A percentile compares a stretch with the other conserved stretches of the same genome.
phyloP scores from a whole-genome alignment of 2,888 invertebrate genomes.

The Itoplectis maculator region DNA sequence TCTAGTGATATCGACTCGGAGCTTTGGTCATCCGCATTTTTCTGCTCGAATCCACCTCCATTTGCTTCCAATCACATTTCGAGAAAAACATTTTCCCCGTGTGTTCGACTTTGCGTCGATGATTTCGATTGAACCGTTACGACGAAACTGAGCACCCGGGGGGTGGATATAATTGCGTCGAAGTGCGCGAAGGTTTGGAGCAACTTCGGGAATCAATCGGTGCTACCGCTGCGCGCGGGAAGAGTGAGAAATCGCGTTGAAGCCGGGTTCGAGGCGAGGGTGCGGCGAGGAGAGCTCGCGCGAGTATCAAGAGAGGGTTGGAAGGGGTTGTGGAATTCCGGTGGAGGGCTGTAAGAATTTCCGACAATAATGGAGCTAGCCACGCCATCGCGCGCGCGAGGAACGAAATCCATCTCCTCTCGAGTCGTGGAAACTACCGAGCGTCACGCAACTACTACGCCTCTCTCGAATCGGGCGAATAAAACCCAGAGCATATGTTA shows the following conservation, averaged over 20 bases:
- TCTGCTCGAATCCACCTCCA: background rate
- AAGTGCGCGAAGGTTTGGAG: slow-evolving; percentile 15
- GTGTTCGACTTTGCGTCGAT: slow-evolving; percentile 36
- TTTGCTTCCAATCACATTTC: background rate
- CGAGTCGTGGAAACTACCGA: slow-evolving; percentile 55
- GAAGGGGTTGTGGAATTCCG: background rate
- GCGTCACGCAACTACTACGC: slow-evolving; percentile 62
- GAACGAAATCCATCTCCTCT: slow-evolving; percentile 57
- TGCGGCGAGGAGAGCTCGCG: background rate
- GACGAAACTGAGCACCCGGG: slow-evolving; percentile 56
- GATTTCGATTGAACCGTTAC: slow-evolving; percentile 56
- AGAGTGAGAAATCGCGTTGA: slow-evolving; percentile 62
- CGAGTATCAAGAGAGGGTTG: background rate
- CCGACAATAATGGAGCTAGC: slow-evolving; percentile 64
- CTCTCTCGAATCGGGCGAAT: slow-evolving; percentile 52
- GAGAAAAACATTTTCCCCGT: background rate
- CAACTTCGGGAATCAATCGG: slow-evolving; percentile 64
- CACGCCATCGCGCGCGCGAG: slow-evolving; percentile 53
- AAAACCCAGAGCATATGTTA: slow-evolving; percentile 40
- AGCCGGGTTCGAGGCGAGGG: too few relatives aligned
- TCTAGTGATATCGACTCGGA: too few relatives aligned
- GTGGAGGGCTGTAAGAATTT: slow-evolving; percentile 54
- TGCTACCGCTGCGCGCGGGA: too few relatives aligned
- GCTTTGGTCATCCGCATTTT: too few relatives aligned
- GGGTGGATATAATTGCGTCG: slow-evolving; percentile 57